These are phyloP conservation scores for Apostichopus parvimensis DNA, from an alignment of 35 echinoderm and acorn worm genomes.

Conservation along the genomic window DNA sequence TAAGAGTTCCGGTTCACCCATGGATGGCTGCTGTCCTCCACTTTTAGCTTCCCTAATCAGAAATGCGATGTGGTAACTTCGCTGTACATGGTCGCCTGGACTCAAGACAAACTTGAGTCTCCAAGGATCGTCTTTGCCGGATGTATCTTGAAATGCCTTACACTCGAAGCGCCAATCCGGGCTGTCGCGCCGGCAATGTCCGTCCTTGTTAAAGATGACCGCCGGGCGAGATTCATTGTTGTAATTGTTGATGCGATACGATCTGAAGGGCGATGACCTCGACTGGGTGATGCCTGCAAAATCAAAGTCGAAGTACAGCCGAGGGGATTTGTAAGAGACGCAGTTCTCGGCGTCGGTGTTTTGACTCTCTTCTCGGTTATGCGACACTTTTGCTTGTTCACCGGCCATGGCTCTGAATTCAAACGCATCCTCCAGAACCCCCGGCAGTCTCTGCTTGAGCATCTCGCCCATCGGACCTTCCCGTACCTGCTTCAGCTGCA, in stretches of 20 bases:
- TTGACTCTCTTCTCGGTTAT: slow-evolving; percentile 1
- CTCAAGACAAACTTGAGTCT: slow-evolving; percentile 21
- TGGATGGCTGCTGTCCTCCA: neutral
- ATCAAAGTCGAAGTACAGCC: slow-evolving; percentile 42
- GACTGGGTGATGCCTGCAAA: slow-evolving; percentile 16
- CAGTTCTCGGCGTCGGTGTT: neutral
- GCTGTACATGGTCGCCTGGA: neutral
- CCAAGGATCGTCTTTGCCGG: slow-evolving; percentile 34
- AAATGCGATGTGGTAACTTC: slow-evolving; percentile 25
- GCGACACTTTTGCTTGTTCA: slow-evolving; percentile 9
- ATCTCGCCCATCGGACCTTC: slow-evolving; percentile 18
- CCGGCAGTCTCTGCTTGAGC: neutral
- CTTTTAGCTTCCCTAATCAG: slow-evolving; percentile 41
- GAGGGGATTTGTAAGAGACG: neutral
- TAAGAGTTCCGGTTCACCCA: slow-evolving; percentile 6
- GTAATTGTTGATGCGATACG: slow-evolving; percentile 31
- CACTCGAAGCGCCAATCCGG: slow-evolving; percentile 37
- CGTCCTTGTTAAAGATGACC: slow-evolving; percentile 21
- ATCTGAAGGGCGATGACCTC: neutral
- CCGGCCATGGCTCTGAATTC: slow-evolving; percentile 48
- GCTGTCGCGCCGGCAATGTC: slow-evolving; percentile 20
- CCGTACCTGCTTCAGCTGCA: slow-evolving; percentile 35
- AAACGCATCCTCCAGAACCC: slow-evolving; percentile 45
- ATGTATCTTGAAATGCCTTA: slow-evolving; percentile 21
- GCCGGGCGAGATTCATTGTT: slow-evolving; percentile 2